Evolutionary conservation across 2,888 invertebrate genomes (phyloP).

Genomic region (Macrosiphum euphorbiae): DNA sequence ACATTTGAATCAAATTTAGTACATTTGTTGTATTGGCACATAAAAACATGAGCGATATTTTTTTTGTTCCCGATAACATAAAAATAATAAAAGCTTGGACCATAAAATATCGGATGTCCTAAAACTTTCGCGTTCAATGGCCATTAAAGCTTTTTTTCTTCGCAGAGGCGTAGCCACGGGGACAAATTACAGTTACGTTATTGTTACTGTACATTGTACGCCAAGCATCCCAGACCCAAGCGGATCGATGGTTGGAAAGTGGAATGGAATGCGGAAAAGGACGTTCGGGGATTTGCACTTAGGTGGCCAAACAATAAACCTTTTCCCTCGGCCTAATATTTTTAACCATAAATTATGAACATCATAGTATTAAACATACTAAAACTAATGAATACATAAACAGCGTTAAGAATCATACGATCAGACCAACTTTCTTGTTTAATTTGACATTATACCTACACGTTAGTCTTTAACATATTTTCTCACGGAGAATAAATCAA

Average conservation of each 20-base stretch:
- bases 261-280: slow-evolving; percentile 52
- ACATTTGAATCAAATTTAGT: slow-evolving; percentile 38
- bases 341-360: slow-evolving; percentile 41
- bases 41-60: slow-evolving; percentile 34
- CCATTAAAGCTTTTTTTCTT: slow-evolving; percentile 47
- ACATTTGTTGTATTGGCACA: slow-evolving; percentile 13
- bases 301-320: slow-evolving; percentile 45
- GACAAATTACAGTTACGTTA: slow-evolving; percentile 56
- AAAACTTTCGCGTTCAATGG: slow-evolving; percentile 58
- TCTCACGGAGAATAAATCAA: neutral
- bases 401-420: neutral
- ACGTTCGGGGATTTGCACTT: slow-evolving; percentile 48
- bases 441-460: neutral
- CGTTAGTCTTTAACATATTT: neutral
- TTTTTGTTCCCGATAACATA: slow-evolving; percentile 27
- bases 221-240: slow-evolving; percentile 24
- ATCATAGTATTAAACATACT: slow-evolving; percentile 42
- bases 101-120: slow-evolving; percentile 54
- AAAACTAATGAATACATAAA: slow-evolving; percentile 49
- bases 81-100: slow-evolving; percentile 51
- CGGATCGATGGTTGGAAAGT: slow-evolving; percentile 52
- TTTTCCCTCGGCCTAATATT: slow-evolving; percentile 17
- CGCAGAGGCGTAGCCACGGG: slow-evolving; percentile 34
- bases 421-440: neutral
- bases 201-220: slow-evolving; percentile 53